These are phyloP conservation scores for Steinernema khuongi DNA, from an alignment of 1,140 invertebrate genomes.

Conservation along the genomic window DNA sequence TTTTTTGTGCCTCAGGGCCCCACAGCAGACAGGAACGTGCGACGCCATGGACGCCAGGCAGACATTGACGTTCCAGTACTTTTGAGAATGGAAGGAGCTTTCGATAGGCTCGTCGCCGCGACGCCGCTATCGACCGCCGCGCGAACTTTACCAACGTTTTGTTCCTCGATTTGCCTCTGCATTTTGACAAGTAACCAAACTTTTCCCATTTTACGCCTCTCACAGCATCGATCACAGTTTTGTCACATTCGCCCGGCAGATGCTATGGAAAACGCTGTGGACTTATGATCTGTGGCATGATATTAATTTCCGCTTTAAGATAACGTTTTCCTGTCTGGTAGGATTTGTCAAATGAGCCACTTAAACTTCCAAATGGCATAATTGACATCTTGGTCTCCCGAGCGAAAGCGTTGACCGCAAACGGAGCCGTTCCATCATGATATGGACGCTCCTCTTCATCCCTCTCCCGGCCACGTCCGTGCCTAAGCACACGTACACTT, in stretches of 20 bases:
- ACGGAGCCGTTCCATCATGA: not conserved
- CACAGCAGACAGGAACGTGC: no score
- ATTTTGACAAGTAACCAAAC: constrained; percentile 1
- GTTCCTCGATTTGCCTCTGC: not conserved
- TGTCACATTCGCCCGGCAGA: not conserved
- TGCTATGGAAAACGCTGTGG: no score
- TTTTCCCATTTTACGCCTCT: not conserved
- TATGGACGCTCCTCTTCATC: not conserved
- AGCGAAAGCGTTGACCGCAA: no score
- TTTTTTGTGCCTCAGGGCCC: no score
- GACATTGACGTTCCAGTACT: not conserved
- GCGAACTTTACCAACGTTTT: constrained; percentile 2
- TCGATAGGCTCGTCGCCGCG: constrained; percentile 8
- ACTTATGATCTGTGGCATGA: no score
- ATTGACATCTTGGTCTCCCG: no score
- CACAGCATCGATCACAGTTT: not conserved
- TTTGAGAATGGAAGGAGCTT: constrained; percentile 11
- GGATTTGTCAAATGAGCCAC: no score
- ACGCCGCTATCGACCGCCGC: constrained; percentile 14
- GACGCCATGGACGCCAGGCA: constrained; percentile 3
- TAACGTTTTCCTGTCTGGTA: no score
- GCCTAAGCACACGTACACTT: not conserved
- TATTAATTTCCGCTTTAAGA: no score
- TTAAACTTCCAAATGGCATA: no score
- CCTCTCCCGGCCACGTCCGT: not conserved